Percentiles rank a stretch among this genome's conserved stretches.
phyloP scores from a whole-genome alignment of 2,113 vertebrate genomes.

The western clawed frog (Xenopus tropicalis) region DNA sequence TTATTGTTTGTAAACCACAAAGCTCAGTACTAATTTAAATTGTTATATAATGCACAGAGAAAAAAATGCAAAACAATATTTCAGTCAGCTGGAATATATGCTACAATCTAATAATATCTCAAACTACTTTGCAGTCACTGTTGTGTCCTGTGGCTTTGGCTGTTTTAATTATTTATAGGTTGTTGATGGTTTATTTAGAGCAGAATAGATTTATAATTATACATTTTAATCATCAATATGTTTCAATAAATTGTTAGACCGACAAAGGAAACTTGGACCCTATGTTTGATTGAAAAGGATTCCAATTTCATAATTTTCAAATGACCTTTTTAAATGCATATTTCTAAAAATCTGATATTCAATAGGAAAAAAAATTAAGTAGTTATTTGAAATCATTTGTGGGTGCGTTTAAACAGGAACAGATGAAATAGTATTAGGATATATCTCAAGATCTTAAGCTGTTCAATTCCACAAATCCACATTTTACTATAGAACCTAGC shows the following conservation, averaged over 20 bases:
- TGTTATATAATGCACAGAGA: slow-evolving; percentile 29
- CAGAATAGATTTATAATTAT: slow-evolving; percentile 58
- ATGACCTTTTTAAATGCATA: no score
- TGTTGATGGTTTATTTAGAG: slow-evolving; percentile 58
- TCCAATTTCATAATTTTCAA: no score
- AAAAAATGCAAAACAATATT: slow-evolving; percentile 52
- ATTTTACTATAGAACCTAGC: no score
- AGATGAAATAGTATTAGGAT: no score
- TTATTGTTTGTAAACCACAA: slow-evolving; percentile 20
- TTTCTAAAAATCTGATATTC: no score
- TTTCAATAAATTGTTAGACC: slow-evolving; percentile 47
- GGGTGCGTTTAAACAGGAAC: no score
- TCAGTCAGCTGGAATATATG: slow-evolving; percentile 52
- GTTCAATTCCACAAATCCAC: no score
- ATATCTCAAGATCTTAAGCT: no score
- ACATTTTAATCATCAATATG: slow-evolving; percentile 60
- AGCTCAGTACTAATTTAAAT: neutral
- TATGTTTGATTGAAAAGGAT: no score
- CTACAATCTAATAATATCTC: slow-evolving; percentile 55
- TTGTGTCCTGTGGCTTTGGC: slow-evolving; percentile 52
- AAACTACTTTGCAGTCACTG: slow-evolving; percentile 57
- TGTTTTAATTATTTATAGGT: slow-evolving; percentile 63
- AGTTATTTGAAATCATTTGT: no score
- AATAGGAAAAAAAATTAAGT: no score
- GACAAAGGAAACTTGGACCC: no score